Evolutionary conservation across 2,113 vertebrate genomes (phyloP), one percentile per base, ranked within the genome.

Genomic region (Centrocercus urophasianus): DNA sequence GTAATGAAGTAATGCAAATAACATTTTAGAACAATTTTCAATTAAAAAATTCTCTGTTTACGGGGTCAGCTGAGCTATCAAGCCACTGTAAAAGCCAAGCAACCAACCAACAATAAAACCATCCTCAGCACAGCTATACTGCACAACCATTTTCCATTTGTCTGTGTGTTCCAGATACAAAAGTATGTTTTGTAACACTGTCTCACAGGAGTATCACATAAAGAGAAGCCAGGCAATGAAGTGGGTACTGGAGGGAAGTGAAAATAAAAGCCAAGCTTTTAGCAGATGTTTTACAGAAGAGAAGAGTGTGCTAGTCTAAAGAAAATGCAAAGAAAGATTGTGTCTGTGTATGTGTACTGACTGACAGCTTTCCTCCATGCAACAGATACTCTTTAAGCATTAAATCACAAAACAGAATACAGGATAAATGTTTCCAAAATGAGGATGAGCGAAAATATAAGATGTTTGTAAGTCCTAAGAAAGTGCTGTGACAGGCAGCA

Each of bases 371-470:
- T 34, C 54, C 13, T 70, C 56, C 40, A 45, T 22, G n/a, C 36
- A 83, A 47, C 14, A 79, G 66, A 50, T 57, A 71, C 4, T 66
- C n/a, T 28, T 57, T 61, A 50, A 71, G 42, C 64, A 80, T 73
- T 69, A 59, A 72, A 76, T 43, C 30, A 52, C 1, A 0, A 34
- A 67, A 83, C 28, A 76, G 72, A 56, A 71, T 9, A 40, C 10
- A 50, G 32, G 32, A 61, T 70, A 50, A 61, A 61, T 13, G 13
- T 25, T 47, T 63, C 54, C 66, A n/a, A 72, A 57, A 21, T 14
- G 34, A 47, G 15, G 50, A 48, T 0, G 21, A 38, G 14, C 25
- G 70, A 70, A 71, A 71, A 59, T 5, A 42, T 0, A 0, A 20
- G 16, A 61, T 21, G 27, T 83, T 83, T 7, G 1, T 57, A 40